Evolutionary conservation across 1,140 invertebrate species (phyloP), one percentile per base, ranked within the genome.

Genomic region (Scylla paramamosain): DNA sequence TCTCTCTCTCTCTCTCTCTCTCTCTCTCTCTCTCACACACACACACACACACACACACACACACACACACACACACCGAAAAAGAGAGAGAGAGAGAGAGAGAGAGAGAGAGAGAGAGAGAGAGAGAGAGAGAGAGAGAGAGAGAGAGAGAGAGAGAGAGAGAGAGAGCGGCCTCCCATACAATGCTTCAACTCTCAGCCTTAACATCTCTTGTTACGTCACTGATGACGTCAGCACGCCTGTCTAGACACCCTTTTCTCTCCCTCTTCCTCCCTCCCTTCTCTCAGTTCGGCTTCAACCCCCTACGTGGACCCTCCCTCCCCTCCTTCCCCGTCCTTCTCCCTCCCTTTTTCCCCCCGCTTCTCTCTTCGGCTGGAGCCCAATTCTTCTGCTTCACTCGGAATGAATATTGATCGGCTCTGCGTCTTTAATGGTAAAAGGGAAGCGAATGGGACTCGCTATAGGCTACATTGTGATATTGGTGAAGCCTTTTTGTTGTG

Each of bases 111-210:
- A 48, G 46, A 48, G 46, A 48, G 46, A 48, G 46, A 48, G 46
- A 48, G 46, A 48, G 46, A 48, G 46, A 48, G 46, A 48, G 46
- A 48, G 46, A 48, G 46, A 48, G 46, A 48, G 46, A 48, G 46
- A 77, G 20, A 77, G 67, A 77, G 67, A 77, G 67, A 77, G 67
- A 77, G 67, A 77, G 67, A 77, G 67, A 77, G 67, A 77, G 67
- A 77, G 67, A 77, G 67, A 77, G 67, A 77, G 25, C 0, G 25
- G 67, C 67, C 67, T 77, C 67, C 67, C 67, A 77, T 77, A 77
- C 67, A 77, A 77, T 77, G 67, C 67, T 77, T 77, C 67, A 77
- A 77, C 67, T 77, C 67, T 77, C 67, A 77, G 67, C 67, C 67
- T 77, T 77, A 77, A 77, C 67, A n/a, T 77, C 67, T 77, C 25